Evolutionary conservation across 2,113 vertebrate genomes (phyloP).

Genomic region (Coracopsis vasa): DNA sequence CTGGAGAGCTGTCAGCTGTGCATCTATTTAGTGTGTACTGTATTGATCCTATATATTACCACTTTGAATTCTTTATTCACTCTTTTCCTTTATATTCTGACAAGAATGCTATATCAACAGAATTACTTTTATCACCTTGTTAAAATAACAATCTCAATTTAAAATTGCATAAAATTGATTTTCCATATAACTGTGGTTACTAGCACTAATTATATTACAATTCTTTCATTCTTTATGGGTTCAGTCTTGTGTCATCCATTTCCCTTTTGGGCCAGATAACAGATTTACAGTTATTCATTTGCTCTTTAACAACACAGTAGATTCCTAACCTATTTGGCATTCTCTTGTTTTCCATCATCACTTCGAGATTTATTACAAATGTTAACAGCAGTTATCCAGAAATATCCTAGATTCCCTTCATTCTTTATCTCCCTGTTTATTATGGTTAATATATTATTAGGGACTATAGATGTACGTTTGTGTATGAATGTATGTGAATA

Average conservation of each 20-base stretch:
- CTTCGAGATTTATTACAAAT: slow-evolving; percentile 22
- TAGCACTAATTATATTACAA: neutral
- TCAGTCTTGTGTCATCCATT: neutral
- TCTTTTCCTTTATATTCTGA: neutral
- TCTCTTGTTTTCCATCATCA: slow-evolving; percentile 36
- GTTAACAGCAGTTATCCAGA: slow-evolving; percentile 29
- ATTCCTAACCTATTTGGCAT: slow-evolving; percentile 41
- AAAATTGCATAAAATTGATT: neutral
- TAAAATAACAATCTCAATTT: neutral
- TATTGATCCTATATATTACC: neutral
- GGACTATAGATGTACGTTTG: neutral
- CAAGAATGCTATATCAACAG: neutral
- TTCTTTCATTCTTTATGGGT: neutral
- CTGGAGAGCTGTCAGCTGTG: neutral
- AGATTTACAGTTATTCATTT: slow-evolving; percentile 47
- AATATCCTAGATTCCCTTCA: slow-evolving; percentile 2
- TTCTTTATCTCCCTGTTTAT: slow-evolving; percentile 49
- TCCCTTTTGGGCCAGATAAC: slow-evolving; percentile 35
- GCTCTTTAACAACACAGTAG: neutral
- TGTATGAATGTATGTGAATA: neutral
- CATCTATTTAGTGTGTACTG: neutral
- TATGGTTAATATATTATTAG: neutral
- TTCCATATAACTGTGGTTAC: neutral
- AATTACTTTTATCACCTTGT: neutral
- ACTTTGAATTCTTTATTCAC: neutral